Evolutionary conservation across 2,113 vertebrate species (phyloP).

Genomic region (Cranoglanis bouderius): DNA sequence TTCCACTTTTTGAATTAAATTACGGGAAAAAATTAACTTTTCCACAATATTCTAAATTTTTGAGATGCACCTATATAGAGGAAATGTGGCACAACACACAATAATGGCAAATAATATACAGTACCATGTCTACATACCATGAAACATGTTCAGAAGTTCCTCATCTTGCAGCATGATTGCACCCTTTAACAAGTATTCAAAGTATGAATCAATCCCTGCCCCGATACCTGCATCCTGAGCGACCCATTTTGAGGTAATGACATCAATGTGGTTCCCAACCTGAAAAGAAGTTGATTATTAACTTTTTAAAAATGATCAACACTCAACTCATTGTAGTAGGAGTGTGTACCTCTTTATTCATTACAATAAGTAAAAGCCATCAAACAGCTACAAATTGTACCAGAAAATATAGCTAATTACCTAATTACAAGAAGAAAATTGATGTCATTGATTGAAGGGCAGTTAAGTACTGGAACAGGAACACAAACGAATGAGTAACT

Average conservation of each 20-base stretch:
- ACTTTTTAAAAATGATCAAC: background rate
- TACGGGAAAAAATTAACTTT: too few relatives aligned
- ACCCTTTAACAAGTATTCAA: conserved; percentile 97
- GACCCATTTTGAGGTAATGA: conserved; percentile 93
- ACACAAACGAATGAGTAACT: background rate
- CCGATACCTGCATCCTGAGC: conserved; percentile 96
- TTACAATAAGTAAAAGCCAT: background rate
- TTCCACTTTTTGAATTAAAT: too few relatives aligned
- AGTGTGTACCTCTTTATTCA: background rate
- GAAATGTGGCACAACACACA: background rate
- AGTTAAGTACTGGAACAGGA: background rate
- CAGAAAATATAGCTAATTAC: background rate
- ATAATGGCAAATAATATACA: background rate
- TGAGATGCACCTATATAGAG: too few relatives aligned
- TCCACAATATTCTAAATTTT: too few relatives aligned
- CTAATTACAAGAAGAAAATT: background rate
- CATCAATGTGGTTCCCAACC: conserved; percentile 98
- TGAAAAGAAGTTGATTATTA: conserved; percentile 54
- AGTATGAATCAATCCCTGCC: conserved; percentile 95
- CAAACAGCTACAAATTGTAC: background rate
- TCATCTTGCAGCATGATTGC: conserved; percentile 92
- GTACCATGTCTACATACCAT: conserved; percentile 73
- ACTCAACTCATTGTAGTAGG: background rate
- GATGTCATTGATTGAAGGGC: background rate
- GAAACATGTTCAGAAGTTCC: conserved; percentile 90